Conservation (phyloP, 2,888 invertebrate species). For the Hypomecis punctinalis region DNA sequence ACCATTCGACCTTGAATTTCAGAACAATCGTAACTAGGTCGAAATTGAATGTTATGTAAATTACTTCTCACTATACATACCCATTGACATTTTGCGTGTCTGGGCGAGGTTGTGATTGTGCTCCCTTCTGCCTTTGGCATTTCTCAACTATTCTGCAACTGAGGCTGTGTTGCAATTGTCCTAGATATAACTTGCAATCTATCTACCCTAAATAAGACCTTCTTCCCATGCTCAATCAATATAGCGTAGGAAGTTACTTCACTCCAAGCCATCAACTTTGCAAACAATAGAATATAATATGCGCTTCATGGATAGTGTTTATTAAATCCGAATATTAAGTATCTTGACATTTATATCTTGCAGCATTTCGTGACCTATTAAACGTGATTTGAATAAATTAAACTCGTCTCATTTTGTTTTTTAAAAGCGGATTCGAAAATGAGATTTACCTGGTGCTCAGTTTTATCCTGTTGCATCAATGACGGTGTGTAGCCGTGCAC, state of each 20-base stretch:
- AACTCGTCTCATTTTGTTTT: constrained; percentile 25
- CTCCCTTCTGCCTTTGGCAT: constrained; percentile 63
- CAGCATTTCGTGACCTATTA: constrained; percentile 40
- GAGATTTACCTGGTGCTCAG: constrained; percentile 24
- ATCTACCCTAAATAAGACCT: not conserved
- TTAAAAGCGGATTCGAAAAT: constrained; percentile 16
- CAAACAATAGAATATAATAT: constrained; percentile 28
- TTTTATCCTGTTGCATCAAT: constrained; percentile 56
- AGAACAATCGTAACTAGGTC: constrained; percentile 68
- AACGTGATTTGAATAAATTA: constrained; percentile 36
- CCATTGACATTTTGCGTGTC: constrained; percentile 72
- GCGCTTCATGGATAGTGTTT: constrained; percentile 15
- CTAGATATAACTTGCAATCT: constrained; percentile 3
- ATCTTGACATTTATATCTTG: constrained; percentile 41
- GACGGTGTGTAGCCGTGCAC: constrained; percentile 47
- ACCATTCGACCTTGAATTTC: constrained; percentile 67
- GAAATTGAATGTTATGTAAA: constrained; percentile 69
- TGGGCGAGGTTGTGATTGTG: constrained; percentile 59
- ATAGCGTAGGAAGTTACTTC: constrained; percentile 13
- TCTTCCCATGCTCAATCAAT: constrained; percentile 16
- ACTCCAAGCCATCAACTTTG: constrained; percentile 19
- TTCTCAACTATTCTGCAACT: constrained; percentile 58
- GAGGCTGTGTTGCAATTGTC: constrained; percentile 45
- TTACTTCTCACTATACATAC: constrained; percentile 47
- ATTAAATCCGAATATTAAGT: constrained; percentile 26